These are phyloP conservation scores for Tanypteryx hageni DNA, from an alignment of 2,888 invertebrate genomes.

Conservation along the genomic window DNA sequence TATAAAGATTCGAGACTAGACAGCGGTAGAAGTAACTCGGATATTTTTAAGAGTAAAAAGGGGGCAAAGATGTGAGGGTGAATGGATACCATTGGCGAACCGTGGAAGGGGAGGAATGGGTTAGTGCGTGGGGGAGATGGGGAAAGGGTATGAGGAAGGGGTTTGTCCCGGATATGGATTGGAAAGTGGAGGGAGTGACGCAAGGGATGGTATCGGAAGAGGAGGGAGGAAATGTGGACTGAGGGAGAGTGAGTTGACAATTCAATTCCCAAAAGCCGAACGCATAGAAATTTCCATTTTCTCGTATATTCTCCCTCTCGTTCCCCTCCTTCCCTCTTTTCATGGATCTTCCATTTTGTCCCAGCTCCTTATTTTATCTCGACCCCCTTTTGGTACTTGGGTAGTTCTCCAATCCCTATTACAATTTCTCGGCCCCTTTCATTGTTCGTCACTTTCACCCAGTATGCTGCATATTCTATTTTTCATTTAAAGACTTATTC, in stretches of 20 bases:
- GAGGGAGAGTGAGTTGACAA: conserved; percentile 59
- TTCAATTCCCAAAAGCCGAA: conserved; percentile 64
- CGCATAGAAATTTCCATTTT: conserved; percentile 64
- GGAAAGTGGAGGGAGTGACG: not conserved
- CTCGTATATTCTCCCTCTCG: conserved; percentile 28
- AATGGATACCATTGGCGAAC: not conserved
- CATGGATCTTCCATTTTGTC: conserved; percentile 35
- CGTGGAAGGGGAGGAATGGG: not conserved
- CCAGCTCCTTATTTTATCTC: not conserved
- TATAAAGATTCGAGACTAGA: not conserved
- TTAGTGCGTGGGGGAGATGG: not conserved
- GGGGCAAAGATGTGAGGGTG: not conserved
- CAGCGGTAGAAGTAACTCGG: not conserved
- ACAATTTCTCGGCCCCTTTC: not conserved
- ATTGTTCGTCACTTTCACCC: not conserved
- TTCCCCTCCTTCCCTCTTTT: not conserved
- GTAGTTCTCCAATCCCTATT: not conserved
- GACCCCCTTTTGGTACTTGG: not conserved
- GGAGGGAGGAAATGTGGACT: conserved; percentile 20
- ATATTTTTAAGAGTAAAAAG: not conserved
- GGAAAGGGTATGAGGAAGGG: conserved; percentile 32
- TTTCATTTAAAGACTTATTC: too few relatives aligned
- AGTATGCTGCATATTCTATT: too few relatives aligned
- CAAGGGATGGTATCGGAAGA: not conserved
- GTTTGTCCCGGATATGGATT: not conserved